A percentile compares a stretch with the other conserved stretches of the same genome.
These are phyloP conservation scores for Thryonomys swinderianus DNA, from an alignment of 2,113 vertebrate genomes.

Conservation along the genomic window DNA sequence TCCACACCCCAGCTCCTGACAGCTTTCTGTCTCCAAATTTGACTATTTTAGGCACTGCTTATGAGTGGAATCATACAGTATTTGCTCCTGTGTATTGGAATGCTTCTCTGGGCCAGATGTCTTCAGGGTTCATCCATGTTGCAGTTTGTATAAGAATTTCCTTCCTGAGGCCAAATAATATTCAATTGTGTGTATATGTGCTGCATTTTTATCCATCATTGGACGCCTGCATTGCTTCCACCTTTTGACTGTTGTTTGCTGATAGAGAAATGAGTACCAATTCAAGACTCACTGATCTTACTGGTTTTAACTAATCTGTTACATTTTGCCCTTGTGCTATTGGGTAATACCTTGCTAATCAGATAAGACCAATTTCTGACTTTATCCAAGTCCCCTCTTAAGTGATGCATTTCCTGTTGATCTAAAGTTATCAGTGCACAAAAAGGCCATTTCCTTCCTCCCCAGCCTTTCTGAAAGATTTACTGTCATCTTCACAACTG, in stretches of 20 bases:
- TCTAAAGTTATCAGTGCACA: not conserved
- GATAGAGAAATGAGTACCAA: not conserved
- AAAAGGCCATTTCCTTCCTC: not conserved
- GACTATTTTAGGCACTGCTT: not conserved
- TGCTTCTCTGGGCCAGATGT: not conserved
- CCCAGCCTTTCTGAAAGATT: not conserved
- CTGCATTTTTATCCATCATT: not conserved
- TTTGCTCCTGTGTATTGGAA: not conserved
- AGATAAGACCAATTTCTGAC: constrained; percentile 8
- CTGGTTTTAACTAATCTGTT: not conserved
- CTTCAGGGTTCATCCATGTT: not conserved
- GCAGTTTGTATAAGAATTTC: not conserved
- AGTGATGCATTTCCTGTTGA: not conserved
- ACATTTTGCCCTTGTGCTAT: not conserved
- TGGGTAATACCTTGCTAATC: constrained; percentile 33
- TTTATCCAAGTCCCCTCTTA: not conserved
- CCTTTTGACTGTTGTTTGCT: not conserved
- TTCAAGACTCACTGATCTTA: not conserved
- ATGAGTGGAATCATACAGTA: not conserved
- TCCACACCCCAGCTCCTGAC: not conserved
- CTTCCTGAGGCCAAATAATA: not conserved
- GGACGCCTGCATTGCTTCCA: not conserved
- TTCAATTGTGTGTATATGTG: not conserved
- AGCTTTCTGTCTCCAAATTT: not conserved
- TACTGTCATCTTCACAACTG: not conserved